These are phyloP conservation scores for Entomobrya proxima DNA, from an alignment of 2,888 invertebrate species.

Conservation along the genomic window DNA sequence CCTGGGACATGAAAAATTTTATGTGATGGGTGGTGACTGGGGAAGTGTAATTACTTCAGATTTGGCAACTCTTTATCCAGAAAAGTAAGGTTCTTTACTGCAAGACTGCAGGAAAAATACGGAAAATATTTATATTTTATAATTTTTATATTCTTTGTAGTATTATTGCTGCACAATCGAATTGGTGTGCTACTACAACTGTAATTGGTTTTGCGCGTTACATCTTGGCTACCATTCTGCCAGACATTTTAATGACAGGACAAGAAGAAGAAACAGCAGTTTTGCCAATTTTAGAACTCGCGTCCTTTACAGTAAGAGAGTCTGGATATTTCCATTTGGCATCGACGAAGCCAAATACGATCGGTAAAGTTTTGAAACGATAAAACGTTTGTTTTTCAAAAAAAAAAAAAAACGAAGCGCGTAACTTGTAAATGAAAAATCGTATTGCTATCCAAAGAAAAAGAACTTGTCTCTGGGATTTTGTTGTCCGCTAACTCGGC, in stretches of 20 bases:
- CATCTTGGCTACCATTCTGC: slow-evolving; percentile 75
- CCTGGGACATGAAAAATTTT: slow-evolving; percentile 83
- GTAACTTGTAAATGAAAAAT: neutral
- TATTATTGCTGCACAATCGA: slow-evolving; percentile 82
- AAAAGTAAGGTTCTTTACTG: too few relatives aligned
- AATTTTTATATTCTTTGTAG: slow-evolving; percentile 76
- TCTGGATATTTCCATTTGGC: slow-evolving; percentile 85
- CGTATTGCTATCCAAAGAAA: neutral
- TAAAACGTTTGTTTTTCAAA: neutral
- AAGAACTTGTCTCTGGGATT: neutral
- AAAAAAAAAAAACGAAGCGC: too few relatives aligned
- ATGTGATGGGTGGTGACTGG: slow-evolving; percentile 79
- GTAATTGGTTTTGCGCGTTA: slow-evolving; percentile 72
- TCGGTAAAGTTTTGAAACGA: slow-evolving; percentile 77
- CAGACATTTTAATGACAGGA: too few relatives aligned
- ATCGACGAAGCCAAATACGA: slow-evolving; percentile 91
- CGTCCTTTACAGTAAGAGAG: too few relatives aligned
- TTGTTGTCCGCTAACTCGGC: too few relatives aligned
- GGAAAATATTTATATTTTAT: slow-evolving; percentile 78
- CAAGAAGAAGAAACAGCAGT: too few relatives aligned
- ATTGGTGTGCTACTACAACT: slow-evolving; percentile 79
- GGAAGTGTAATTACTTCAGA: slow-evolving; percentile 63
- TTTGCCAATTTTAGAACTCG: too few relatives aligned
- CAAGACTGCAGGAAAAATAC: too few relatives aligned
- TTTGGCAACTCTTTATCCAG: slow-evolving; percentile 76